A percentile compares a stretch with the other conserved stretches of the same genome.
Evolutionary conservation across 2,888 invertebrate species (phyloP).

Genomic region (Rhamphomyia laevipes): DNA sequence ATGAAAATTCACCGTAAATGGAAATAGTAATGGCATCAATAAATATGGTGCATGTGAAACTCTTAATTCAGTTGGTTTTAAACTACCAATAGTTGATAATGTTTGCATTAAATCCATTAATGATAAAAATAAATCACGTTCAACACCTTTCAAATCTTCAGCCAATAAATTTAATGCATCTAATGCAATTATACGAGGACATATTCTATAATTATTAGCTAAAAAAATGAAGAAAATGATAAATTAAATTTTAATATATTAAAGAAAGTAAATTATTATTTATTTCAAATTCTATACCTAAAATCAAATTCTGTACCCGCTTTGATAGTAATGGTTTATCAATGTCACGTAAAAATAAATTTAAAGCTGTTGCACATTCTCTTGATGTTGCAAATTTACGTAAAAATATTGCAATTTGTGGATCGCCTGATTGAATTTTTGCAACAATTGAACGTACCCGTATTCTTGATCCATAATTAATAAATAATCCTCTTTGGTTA

Average conservation of each 20-base stretch:
- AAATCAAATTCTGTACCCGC: conserved; percentile 10
- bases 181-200: conserved; percentile 9
- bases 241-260: neutral
- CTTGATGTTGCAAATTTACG: conserved; percentile 8
- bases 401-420: conserved; percentile 8
- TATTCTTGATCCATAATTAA: conserved; percentile 11
- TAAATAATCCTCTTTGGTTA: conserved; percentile 10
- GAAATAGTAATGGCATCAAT: conserved; percentile 12
- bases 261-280: neutral
- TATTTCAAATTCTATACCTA: conserved; percentile 5
- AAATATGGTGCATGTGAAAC: conserved; percentile 14
- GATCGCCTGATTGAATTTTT: conserved; percentile 12
- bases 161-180: conserved; percentile 12
- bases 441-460: conserved; percentile 9
- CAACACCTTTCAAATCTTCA: conserved; percentile 10
- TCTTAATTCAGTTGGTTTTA: conserved; percentile 13
- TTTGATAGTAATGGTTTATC: conserved; percentile 11
- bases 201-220: conserved; percentile 12
- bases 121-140: conserved; percentile 8
- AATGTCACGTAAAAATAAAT: conserved; percentile 8
- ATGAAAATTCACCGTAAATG: conserved; percentile 3
- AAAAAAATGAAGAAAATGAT: neutral
- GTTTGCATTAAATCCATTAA: conserved; percentile 12
- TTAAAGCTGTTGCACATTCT: conserved; percentile 14
- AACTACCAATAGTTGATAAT: conserved; percentile 12